Evolutionary conservation across 1,140 invertebrate species (phyloP).

Genomic region (Centruroides vittatus): DNA sequence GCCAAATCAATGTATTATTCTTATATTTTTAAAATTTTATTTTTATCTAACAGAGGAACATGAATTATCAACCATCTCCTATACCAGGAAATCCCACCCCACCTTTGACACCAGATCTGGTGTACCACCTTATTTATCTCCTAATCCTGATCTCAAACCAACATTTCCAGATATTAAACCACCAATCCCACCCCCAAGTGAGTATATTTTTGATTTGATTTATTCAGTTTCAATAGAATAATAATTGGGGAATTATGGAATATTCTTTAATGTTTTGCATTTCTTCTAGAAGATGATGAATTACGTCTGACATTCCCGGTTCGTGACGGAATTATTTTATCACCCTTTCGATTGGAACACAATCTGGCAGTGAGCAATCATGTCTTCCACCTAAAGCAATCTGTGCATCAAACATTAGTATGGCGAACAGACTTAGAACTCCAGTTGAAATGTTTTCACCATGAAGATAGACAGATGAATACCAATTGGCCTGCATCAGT

Average conservation of each 20-base stretch:
- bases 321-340: conserved; percentile 83
- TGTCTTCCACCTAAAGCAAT: conserved; percentile 88
- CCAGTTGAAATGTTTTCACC: conserved; percentile 91
- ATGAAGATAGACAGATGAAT: conserved; percentile 89
- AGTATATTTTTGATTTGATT: background rate
- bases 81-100: conserved; percentile 90
- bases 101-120: conserved; percentile 72
- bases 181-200: conserved; percentile 22
- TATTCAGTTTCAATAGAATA: background rate
- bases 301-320: conserved; percentile 90
- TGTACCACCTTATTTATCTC: conserved; percentile 76
- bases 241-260: no score
- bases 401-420: conserved; percentile 86
- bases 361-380: conserved; percentile 93
- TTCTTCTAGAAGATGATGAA: conserved; percentile 60
- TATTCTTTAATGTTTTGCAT: background rate
- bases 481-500: conserved; percentile 85
- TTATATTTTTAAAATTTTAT: no score
- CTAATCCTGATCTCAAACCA: conserved; percentile 46
- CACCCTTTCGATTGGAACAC: conserved; percentile 89
- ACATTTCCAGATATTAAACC: conserved; percentile 64
- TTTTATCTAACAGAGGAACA: no score
- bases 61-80: conserved; percentile 72
- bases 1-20: no score
- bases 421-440: conserved; percentile 75